Percentiles rank a stretch among this genome's conserved stretches.
phyloP scores from a whole-genome alignment of 2,888 invertebrate genomes.

The Ectemnius lituratus region DNA sequence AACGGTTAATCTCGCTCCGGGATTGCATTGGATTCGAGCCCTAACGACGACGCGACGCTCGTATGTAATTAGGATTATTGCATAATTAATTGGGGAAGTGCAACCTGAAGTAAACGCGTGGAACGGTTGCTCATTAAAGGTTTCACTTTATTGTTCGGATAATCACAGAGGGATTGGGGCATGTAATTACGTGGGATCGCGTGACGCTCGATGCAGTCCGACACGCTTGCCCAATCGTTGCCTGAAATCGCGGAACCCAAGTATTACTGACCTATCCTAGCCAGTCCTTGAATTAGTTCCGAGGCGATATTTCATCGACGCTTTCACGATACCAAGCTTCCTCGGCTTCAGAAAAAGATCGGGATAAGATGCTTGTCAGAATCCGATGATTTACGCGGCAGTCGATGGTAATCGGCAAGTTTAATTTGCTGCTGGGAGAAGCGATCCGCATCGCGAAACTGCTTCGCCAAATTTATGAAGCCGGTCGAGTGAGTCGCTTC shows the following conservation, averaged over 20 bases:
- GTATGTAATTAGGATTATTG: no score
- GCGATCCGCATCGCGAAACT: no score
- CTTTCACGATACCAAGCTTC: slow-evolving; percentile 8
- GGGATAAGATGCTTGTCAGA: slow-evolving; percentile 19
- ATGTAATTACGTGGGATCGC: slow-evolving; percentile 36
- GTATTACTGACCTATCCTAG: slow-evolving; percentile 65
- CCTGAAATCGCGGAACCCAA: no score
- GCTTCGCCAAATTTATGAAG: no score
- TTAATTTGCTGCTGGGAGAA: not conserved
- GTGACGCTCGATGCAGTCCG: slow-evolving; percentile 22
- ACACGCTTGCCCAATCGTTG: not conserved
- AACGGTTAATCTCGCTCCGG: no score
- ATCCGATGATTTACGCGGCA: slow-evolving; percentile 8
- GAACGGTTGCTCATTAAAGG: not conserved
- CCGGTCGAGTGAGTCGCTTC: no score
- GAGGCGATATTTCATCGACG: slow-evolving; percentile 28
- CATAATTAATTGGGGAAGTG: no score
- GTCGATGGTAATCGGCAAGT: not conserved
- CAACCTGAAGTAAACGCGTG: no score
- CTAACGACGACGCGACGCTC: no score
- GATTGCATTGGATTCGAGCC: no score
- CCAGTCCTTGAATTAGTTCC: slow-evolving; percentile 57
- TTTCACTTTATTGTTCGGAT: not conserved
- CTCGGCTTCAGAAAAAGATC: not conserved
- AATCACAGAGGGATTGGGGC: not conserved